Evolutionary conservation across 2,888 invertebrate species (phyloP).

Genomic region (Rhamnusium bicolor): DNA sequence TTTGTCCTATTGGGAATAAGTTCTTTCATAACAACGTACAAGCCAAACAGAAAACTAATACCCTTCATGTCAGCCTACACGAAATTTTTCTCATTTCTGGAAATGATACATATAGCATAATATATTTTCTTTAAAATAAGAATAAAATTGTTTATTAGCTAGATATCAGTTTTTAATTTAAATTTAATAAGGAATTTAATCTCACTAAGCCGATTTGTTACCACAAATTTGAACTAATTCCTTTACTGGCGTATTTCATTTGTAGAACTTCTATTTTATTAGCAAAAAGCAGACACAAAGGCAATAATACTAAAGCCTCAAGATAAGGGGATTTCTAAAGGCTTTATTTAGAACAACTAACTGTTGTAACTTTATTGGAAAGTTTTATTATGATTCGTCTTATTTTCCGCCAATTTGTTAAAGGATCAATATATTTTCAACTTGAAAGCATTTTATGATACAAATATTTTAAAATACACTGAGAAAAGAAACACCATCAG

Average conservation of each 20-base stretch:
- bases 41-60: too few species aligned
- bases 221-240: not conserved
- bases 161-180: not conserved
- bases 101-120: not conserved
- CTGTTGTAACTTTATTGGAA: slow-evolving; percentile 15
- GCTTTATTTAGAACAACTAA: slow-evolving; percentile 10
- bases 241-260: not conserved
- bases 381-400: not conserved
- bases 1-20: too few species aligned
- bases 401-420: not conserved
- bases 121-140: not conserved
- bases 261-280: slow-evolving; percentile 18
- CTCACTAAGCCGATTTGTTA: not conserved
- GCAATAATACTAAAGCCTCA: slow-evolving; percentile 25
- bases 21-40: too few species aligned
- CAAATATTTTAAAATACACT: too few species aligned
- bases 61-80: too few species aligned
- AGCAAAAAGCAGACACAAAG: slow-evolving; percentile 5
- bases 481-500: too few species aligned
- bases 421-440: too few species aligned
- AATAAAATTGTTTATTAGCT: not conserved
- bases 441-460: too few species aligned
- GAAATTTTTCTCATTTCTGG: too few species aligned
- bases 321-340: slow-evolving; percentile 29
- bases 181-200: not conserved